These are phyloP conservation scores for Lutraria lutraria DNA, from an alignment of 2,888 invertebrate genomes.

Conservation along the genomic window DNA sequence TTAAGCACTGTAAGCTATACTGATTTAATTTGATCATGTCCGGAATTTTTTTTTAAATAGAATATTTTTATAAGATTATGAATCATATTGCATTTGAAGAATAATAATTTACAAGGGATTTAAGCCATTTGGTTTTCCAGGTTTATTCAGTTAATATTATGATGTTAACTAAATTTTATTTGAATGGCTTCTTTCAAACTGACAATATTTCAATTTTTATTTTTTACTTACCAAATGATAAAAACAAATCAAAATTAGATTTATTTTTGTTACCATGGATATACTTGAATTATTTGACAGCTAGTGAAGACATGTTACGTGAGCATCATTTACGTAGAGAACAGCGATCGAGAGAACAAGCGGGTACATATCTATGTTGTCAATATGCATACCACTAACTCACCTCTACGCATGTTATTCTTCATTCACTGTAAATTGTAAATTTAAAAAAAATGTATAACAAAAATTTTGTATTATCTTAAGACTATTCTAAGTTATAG, in stretches of 20 bases:
- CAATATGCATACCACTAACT: background rate
- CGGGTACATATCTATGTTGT: constrained; percentile 25
- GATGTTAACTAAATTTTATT: background rate
- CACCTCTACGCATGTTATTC: background rate
- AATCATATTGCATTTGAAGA: background rate
- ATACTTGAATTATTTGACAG: constrained; percentile 27
- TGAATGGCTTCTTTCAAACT: background rate
- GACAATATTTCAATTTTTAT: background rate
- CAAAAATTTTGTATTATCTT: background rate
- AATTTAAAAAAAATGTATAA: background rate
- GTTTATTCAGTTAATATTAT: background rate
- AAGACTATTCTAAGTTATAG: background rate
- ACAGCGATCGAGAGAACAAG: background rate
- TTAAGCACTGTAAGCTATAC: background rate
- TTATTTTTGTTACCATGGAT: constrained; percentile 7
- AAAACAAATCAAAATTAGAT: background rate
- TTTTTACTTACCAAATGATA: background rate
- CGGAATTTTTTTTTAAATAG: background rate
- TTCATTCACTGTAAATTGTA: background rate
- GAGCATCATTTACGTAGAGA: constrained; percentile 33
- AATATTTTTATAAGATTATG: background rate
- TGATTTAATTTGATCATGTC: background rate
- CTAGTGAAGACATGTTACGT: constrained; percentile 16
- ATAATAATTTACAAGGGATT: background rate
- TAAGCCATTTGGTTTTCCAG: background rate